These are phyloP conservation scores for Lysandra coridon DNA, from an alignment of 2,888 invertebrate genomes.

Conservation along the genomic window DNA sequence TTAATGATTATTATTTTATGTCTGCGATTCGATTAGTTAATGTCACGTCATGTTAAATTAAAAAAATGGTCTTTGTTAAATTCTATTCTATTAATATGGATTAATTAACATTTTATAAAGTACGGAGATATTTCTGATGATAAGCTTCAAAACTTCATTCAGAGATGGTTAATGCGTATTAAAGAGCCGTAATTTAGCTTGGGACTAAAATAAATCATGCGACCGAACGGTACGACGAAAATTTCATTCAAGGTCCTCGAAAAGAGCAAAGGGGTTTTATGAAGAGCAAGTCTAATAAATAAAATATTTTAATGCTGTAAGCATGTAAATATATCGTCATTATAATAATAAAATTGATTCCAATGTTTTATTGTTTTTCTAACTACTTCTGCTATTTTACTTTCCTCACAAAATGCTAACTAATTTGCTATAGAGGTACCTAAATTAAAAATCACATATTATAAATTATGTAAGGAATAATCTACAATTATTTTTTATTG, in stretches of 20 bases:
- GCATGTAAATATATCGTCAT: not conserved
- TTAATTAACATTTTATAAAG: not conserved
- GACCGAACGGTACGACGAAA: not conserved
- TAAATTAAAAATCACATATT: no score
- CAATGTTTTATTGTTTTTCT: not conserved
- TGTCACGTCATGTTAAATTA: no score
- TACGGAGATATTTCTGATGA: not conserved
- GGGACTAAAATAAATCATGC: slow-evolving; percentile 20
- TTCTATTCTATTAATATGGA: no score
- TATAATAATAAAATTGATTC: not conserved
- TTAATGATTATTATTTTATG: no score
- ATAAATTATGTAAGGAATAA: not conserved
- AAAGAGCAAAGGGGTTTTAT: slow-evolving; percentile 10
- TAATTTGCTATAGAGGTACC: no score
- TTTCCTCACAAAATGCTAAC: not conserved
- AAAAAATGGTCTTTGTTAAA: no score
- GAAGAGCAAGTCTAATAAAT: not conserved
- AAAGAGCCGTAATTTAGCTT: not conserved
- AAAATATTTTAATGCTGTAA: not conserved
- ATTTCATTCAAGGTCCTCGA: slow-evolving; percentile 15
- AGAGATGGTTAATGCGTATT: slow-evolving; percentile 1
- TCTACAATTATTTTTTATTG: not conserved
- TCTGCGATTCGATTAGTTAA: no score
- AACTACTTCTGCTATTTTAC: not conserved
- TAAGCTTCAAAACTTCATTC: not conserved